Percentiles rank a stretch among this genome's conserved stretches.
phyloP scores from a whole-genome alignment of 2,888 invertebrate genomes.

The Torymus texanus region DNA sequence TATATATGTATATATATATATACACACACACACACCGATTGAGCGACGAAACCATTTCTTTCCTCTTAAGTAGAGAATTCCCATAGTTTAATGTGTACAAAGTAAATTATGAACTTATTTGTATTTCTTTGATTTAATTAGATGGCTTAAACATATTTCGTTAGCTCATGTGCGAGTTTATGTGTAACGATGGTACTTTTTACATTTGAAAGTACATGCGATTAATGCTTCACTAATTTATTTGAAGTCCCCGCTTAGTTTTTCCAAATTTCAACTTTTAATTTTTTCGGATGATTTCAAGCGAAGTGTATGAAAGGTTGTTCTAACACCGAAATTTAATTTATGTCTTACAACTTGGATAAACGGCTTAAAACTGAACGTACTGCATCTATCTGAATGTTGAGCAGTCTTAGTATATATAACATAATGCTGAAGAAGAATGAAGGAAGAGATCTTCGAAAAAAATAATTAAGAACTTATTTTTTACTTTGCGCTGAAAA shows the following conservation, averaged over 20 bases:
- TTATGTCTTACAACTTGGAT: constrained; percentile 14
- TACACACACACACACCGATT: not conserved
- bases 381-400: constrained; percentile 28
- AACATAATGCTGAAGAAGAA: constrained; percentile 19
- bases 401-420: constrained; percentile 33
- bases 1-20: no score
- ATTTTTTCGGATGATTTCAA: constrained; percentile 27
- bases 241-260: constrained; percentile 29
- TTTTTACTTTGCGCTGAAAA: constrained; percentile 52
- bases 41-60: constrained; percentile 6
- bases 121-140: constrained; percentile 38
- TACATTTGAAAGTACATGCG: constrained; percentile 40
- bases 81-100: constrained; percentile 43
- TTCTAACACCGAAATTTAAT: constrained; percentile 34
- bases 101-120: constrained; percentile 51
- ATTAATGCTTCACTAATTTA: constrained; percentile 45
- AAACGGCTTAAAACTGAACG: constrained; percentile 25
- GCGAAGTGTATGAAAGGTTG: constrained; percentile 28
- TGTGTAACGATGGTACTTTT: constrained; percentile 48
- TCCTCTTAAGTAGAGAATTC: constrained; percentile 41
- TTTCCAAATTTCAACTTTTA: constrained; percentile 25
- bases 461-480: constrained; percentile 48
- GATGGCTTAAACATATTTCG: constrained; percentile 50
- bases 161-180: constrained; percentile 41
- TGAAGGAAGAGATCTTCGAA: constrained; percentile 51